Base-by-base conservation (phyloP, 2,888 invertebrate species). In the Sesia bembeciformis region DNA sequence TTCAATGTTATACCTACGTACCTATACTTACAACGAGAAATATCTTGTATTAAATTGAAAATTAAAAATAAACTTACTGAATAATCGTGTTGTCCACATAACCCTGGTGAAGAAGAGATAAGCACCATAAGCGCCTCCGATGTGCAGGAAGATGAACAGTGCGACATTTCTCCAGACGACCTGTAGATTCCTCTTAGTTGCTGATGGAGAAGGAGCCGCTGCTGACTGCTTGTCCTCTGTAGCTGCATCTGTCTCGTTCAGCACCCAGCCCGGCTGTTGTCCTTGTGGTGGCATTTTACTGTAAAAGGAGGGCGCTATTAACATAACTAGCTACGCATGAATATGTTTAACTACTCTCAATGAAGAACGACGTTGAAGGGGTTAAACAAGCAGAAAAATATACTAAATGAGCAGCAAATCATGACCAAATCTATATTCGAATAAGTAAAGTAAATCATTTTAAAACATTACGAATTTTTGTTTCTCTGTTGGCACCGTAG, bases 101-200 rank as follows among this genome's bases (percentile, higher is more conserved):
- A 95, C 94, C 49, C 93, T 92, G n/a, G 93, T 91, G 7, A 96
- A 74, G 71, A 93, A 88, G 4, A 95, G 85, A 74, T 93, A 96
- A 0, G 92, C 75, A 41, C 96, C 96, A 66, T 95, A 96, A 0
- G 95, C 61, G 0, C 93, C 94, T 1, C 92, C 93, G 43, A 91
- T 40, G 70, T 97, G 96, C 53, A 96, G 90, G 58, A 93, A 91
- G 0, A 81, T 80, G 74, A 96, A 95, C 3, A 94, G 84, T 1
- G 93, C 83, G 38, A 96, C 94, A 69, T 96, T 97, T 62, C 94
- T 91, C 96, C 96, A 97, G 0, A 97, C 96, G 46, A 96, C 86
- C 64, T 91, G 76, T 61, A 90, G 68, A 66, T 89, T 86, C 54
- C 92, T 84, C 60, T 91, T 90, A 54, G 93, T 92, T 0, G 93